Evolutionary conservation across 1,140 invertebrate genomes (phyloP), one percentile per base, ranked within the genome.

Genomic region (Cardiocondyla obscurior): DNA sequence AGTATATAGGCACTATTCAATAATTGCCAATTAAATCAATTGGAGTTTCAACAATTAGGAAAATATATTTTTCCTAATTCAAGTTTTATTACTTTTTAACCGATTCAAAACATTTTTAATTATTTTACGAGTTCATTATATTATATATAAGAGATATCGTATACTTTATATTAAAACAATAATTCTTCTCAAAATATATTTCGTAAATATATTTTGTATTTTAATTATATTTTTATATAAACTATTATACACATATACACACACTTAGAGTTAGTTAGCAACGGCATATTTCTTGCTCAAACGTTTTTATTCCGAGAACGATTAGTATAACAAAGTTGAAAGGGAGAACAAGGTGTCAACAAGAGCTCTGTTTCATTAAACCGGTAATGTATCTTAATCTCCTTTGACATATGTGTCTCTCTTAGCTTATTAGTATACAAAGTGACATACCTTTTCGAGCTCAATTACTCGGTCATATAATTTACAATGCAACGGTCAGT

Each of bases 391-490:
- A 65, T 22, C n/a, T 79, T 22, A 2, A 55, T 79, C 28, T 65
- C 22, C 19, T 69, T 42, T 14, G 12, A 67, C 60, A 28, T 39
- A 57, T 4, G n/a, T 10, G 19, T 6, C 7, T 72, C 36, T 55
- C 22, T 67, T 70, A 70, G 30, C 51, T 14, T 36, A 39, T 73
- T 89, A 84, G 84, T 89, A 88, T 87, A 90, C 77, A 89, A 90
- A 89, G 74, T 89, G 85, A 89, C 85, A 19, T 87, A 84, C 25
- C 67, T 72, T 60, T 64, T 83, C 39, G 30, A 74, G 22, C n/a
- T 60, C 33, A 60, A n/a, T 36, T 70, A 81, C 44, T 85, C 42
- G 55, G 44, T 46, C 39, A 8, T 86, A 88, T 82, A 90, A 89
- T 90, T 86, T 90, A 90, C 84, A 90, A 83, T 12, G 36, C 4